These are phyloP conservation scores for Labeo rohita DNA, from an alignment of 2,113 vertebrate species.

Conservation along the genomic window DNA sequence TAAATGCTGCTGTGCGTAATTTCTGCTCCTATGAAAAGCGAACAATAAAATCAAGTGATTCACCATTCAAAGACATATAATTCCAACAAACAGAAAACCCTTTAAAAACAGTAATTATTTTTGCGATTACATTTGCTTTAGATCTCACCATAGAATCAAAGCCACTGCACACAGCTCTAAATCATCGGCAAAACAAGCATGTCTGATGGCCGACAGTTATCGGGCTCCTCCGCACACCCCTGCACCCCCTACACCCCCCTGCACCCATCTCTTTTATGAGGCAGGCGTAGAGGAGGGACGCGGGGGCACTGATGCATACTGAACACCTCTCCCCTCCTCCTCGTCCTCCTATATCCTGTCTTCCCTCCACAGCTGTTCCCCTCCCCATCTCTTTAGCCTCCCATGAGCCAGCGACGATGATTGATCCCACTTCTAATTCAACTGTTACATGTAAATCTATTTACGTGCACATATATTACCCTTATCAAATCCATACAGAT, in stretches of 20 bases:
- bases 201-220: slow-evolving; percentile 26
- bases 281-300: background rate
- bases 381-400: slow-evolving; percentile 10
- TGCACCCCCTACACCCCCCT: background rate
- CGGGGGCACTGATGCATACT: slow-evolving; percentile 46
- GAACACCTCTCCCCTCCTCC: slow-evolving; percentile 25
- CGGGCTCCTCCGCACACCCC: background rate
- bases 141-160: background rate
- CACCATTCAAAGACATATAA: background rate
- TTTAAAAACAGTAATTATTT: background rate
- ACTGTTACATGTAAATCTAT: slow-evolving; percentile 46
- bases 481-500: slow-evolving; percentile 56
- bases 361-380: slow-evolving; percentile 32
- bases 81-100: background rate
- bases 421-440: slow-evolving; percentile 52
- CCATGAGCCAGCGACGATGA: slow-evolving; percentile 37
- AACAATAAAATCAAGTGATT: background rate
- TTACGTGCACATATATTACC: slow-evolving; percentile 46
- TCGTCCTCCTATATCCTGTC: background rate
- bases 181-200: slow-evolving; percentile 8
- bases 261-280: slow-evolving; percentile 26
- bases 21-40: background rate
- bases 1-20: background rate
- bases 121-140: background rate
- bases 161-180: background rate